A percentile compares a stretch with the other conserved stretches of the same genome.
These are phyloP conservation scores for Gobius niger DNA, from an alignment of 2,113 vertebrate species.

Conservation along the genomic window DNA sequence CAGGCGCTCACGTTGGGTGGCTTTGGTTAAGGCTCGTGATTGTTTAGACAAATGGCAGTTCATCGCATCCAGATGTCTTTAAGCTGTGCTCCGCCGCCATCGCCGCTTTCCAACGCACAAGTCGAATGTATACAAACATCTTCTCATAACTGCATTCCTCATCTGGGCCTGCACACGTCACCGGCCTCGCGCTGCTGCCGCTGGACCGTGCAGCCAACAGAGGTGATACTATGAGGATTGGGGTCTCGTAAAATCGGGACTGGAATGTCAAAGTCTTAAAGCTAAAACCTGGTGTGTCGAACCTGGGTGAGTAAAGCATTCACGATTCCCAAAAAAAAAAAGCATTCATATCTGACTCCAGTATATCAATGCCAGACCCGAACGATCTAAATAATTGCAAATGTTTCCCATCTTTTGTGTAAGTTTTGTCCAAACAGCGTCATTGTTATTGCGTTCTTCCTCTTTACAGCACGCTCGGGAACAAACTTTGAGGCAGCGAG, in stretches of 20 bases:
- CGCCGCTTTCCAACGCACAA: slow-evolving; percentile 68
- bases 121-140: slow-evolving; percentile 81
- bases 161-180: slow-evolving; percentile 70
- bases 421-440: no score
- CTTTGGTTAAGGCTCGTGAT: slow-evolving; percentile 72
- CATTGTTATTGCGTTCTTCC: no score
- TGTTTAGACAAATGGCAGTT: slow-evolving; percentile 83
- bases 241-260: not conserved
- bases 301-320: no score
- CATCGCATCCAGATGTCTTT: slow-evolving; percentile 84
- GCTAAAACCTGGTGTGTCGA: not conserved
- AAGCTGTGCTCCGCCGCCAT: slow-evolving; percentile 74
- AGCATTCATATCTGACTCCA: no score
- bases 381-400: no score
- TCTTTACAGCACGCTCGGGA: no score
- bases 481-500: not conserved
- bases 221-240: not conserved
- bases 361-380: no score
- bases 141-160: slow-evolving; percentile 78
- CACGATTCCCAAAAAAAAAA: no score
- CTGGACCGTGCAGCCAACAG: slow-evolving; percentile 25
- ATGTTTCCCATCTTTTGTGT: no score
- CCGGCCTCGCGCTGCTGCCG: slow-evolving; percentile 34
- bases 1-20: slow-evolving; percentile 72
- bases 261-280: not conserved